Evolutionary conservation across 2,113 vertebrate genomes (phyloP).

Genomic region (Geococcyx californianus): DNA sequence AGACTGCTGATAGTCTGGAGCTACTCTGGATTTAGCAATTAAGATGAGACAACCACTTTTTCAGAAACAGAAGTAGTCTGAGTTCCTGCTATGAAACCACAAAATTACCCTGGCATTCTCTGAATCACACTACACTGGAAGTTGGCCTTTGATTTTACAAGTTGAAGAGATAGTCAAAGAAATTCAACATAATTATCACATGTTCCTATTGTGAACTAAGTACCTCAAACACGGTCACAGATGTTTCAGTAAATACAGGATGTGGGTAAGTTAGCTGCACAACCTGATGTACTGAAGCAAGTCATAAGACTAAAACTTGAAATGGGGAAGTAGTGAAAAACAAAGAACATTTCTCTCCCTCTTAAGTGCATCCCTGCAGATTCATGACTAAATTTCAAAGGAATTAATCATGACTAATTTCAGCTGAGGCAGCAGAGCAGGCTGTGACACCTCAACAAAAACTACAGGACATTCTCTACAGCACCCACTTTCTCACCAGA

Average conservation of each 20-base stretch:
- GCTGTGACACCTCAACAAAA: neutral
- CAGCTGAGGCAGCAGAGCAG: neutral
- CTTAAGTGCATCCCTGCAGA: neutral
- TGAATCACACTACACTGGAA: neutral
- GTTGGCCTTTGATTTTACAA: neutral
- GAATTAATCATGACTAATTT: neutral
- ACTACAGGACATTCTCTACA: neutral
- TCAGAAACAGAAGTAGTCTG: neutral
- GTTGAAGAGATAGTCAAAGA: neutral
- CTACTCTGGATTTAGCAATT: neutral
- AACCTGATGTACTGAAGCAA: neutral
- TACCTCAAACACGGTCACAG: neutral
- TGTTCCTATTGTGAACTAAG: neutral
- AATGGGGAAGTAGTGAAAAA: conserved; percentile 4
- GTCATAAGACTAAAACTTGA: conserved; percentile 10
- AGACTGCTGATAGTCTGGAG: neutral
- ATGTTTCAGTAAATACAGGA: neutral
- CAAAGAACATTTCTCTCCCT: neutral
- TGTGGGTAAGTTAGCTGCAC: neutral
- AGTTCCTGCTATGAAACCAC: neutral
- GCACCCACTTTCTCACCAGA: neutral
- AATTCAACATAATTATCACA: neutral
- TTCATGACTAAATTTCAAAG: neutral
- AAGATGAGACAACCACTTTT: neutral
- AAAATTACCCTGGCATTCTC: neutral